These are phyloP conservation scores for Cheilosia variabilis DNA, from an alignment of 2,888 invertebrate species.

Conservation along the genomic window DNA sequence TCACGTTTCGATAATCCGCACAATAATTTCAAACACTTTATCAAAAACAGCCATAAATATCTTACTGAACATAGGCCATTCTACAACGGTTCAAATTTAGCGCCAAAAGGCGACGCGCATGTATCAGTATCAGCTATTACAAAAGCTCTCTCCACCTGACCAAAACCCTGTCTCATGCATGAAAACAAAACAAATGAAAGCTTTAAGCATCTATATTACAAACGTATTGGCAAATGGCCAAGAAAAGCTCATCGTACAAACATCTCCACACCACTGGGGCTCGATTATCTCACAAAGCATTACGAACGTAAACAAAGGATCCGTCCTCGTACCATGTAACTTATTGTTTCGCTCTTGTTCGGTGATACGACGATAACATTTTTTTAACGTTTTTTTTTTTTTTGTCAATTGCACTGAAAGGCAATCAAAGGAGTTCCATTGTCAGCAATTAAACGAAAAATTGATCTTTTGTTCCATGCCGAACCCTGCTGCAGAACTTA, in stretches of 20 bases:
- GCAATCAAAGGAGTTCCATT: conserved; percentile 17
- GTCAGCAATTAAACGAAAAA: conserved; percentile 16
- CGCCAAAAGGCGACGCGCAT: no score
- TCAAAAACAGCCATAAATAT: no score
- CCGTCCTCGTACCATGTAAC: conserved; percentile 33
- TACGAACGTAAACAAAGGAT: conserved; percentile 70
- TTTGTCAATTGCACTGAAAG: neutral
- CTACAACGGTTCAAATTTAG: no score
- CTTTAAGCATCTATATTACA: conserved; percentile 26
- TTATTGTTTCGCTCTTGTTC: conserved; percentile 41
- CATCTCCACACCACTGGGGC: conserved; percentile 3
- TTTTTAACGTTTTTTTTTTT: neutral
- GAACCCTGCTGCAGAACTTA: conserved; percentile 8
- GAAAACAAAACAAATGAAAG: conserved; percentile 45
- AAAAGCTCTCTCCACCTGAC: conserved; percentile 17
- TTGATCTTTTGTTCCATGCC: conserved; percentile 7
- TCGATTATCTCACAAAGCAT: conserved; percentile 57
- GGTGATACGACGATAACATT: conserved; percentile 6
- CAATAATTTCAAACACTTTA: no score
- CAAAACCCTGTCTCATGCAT: neutral
- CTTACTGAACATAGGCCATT: no score
- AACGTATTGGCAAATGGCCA: conserved; percentile 38
- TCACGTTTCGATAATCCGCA: no score
- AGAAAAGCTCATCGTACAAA: conserved; percentile 62
- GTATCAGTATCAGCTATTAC: no score